Percentiles rank a stretch among this genome's conserved stretches.
Evolutionary conservation across 2,113 vertebrate species (phyloP).

Genomic region (Laticauda laticaudata): DNA sequence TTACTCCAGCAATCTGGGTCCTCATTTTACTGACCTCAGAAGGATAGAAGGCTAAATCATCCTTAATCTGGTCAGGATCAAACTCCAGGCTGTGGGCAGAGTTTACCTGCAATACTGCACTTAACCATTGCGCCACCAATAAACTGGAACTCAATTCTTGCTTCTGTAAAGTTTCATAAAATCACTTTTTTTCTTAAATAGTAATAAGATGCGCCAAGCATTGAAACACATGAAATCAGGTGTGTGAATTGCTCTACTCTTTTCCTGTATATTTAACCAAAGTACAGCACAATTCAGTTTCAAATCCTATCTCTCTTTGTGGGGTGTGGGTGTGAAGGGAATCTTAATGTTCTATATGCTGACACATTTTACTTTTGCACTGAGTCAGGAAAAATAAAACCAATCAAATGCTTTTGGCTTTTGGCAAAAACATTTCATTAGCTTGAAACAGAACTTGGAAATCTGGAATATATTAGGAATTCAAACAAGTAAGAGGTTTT

Average conservation of each 20-base stretch:
- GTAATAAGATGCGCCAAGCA: neutral
- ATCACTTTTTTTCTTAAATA: neutral
- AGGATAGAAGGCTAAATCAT: too few species aligned
- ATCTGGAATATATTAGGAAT: neutral
- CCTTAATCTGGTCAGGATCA: too few species aligned
- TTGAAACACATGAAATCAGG: neutral
- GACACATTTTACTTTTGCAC: neutral
- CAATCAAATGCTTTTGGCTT: neutral
- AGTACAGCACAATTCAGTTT: neutral
- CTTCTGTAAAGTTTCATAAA: neutral
- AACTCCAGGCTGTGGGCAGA: neutral
- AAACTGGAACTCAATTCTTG: neutral
- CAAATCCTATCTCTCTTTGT: neutral
- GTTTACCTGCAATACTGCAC: neutral
- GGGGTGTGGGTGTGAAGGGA: neutral
- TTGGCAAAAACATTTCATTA: neutral
- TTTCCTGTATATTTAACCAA: neutral
- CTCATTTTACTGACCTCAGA: too few species aligned
- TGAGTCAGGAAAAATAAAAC: neutral
- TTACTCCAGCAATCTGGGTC: too few species aligned
- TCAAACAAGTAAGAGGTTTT: neutral
- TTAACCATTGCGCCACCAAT: neutral
- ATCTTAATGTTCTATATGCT: neutral
- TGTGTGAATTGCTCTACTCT: neutral
- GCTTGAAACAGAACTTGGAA: neutral